Base-by-base conservation (phyloP, 2,797 vertebrate species). In the Enteromius argenteus region DNA sequence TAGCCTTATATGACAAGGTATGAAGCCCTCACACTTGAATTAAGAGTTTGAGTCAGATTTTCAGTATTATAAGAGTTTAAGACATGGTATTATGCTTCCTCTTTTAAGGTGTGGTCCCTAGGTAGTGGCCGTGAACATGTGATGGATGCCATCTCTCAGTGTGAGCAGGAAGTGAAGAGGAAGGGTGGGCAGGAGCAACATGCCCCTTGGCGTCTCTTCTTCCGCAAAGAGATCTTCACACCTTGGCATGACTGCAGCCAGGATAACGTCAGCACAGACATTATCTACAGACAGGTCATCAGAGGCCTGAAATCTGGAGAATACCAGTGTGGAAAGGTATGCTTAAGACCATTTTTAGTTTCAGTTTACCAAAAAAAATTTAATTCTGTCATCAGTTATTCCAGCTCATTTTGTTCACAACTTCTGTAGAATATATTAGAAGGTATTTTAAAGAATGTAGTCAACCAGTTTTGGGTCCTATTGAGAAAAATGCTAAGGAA, bases 201-300 rank as follows among this genome's bases (percentile, higher is more conserved):
- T 0, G 93, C 97, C 0, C 96, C 98, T 3, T 99, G 98, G 98
- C 94, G 97, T 1, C 93, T 99, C 69, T 96, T 96, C 91, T 98
- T 97, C 93, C 96, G 97, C 9, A 99, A 99, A 90, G 98, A 99
- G 89, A 93, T 99, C 90, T 99, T 99, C 91, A 96, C 96, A 0
- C 98, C 98, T 0, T 99, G 98, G 98, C 98, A 99, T 14, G 92
- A 96, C 91, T 96, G 95, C 89, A 89, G 21, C 5, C 91, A 96
- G 85, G 98, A 99, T 88, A 88, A 93, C 0, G 49, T 96, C 89
- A 97, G 97, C 95, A 99, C 97, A 0, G 94, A 97, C 17, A 97
- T 99, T 88, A 97, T 99, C 81, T 99, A 99, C 92, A 94, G 86
- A 87, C 98, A 99, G 91, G 80, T 99, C 87, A 92, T 99, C 81